A percentile compares a stretch with the other conserved stretches of the same genome.
Conservation (phyloP, 2,797 vertebrate species). For the Forpus xanthops region DNA sequence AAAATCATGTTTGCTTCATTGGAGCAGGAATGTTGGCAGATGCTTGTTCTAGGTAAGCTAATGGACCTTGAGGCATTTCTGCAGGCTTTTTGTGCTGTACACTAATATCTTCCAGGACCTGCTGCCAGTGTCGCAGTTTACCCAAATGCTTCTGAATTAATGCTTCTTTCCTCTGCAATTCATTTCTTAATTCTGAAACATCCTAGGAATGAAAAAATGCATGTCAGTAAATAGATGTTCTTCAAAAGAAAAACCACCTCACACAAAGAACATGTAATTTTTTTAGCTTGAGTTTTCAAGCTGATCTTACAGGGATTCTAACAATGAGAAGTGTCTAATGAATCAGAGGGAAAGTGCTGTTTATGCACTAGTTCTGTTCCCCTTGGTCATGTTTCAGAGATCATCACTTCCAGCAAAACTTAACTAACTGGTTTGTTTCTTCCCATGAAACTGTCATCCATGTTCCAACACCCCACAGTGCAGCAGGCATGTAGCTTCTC, state of each 20-base stretch:
- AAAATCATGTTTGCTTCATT: constrained; percentile 84
- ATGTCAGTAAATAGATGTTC: not conserved
- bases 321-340: not conserved
- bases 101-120: constrained; percentile 92
- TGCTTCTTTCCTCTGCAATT: constrained; percentile 92
- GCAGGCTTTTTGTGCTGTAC: constrained; percentile 90
- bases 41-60: constrained; percentile 93
- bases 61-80: constrained; percentile 88
- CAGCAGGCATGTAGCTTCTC: not conserved
- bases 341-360: not conserved
- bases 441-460: not conserved
- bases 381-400: not conserved
- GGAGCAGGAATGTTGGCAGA: constrained; percentile 93
- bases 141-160: constrained; percentile 94
- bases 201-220: constrained; percentile 76
- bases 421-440: not conserved
- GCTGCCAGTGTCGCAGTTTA: constrained; percentile 94
- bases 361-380: not conserved
- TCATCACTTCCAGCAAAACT: not conserved
- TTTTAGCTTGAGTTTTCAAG: not conserved
- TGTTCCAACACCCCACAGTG: not conserved
- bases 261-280: not conserved
- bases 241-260: not conserved
- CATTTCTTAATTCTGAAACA: constrained; percentile 93
- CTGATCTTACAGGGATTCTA: not conserved